Evolutionary conservation across 2,888 invertebrate species (phyloP).

Genomic region (Tetheella fluctuosa): DNA sequence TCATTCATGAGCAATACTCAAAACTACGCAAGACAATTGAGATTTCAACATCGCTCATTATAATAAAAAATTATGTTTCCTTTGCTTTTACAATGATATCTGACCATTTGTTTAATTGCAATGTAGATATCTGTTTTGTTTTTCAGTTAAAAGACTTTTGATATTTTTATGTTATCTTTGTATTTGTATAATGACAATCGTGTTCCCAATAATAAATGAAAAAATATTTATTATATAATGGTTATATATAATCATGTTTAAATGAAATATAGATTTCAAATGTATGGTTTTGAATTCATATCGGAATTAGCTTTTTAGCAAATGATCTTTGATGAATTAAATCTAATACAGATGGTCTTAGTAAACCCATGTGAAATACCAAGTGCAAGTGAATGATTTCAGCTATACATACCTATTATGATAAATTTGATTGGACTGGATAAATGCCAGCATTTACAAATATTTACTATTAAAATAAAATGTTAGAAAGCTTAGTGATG

Average conservation of each 20-base stretch:
- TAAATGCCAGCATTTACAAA: conserved; percentile 78
- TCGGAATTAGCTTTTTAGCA: not conserved
- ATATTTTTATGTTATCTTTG: conserved; percentile 1
- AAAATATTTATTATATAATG: not conserved
- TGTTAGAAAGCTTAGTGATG: conserved; percentile 78
- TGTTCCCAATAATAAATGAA: not conserved
- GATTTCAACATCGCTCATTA: not conserved
- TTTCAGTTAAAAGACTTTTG: not conserved
- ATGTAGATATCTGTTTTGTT: too few species aligned
- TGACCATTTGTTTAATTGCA: not conserved
- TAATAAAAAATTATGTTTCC: not conserved
- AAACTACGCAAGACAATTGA: not conserved
- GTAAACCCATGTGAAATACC: conserved; percentile 26
- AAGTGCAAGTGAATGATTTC: conserved; percentile 74
- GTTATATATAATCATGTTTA: conserved; percentile 4
- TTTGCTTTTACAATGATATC: not conserved
- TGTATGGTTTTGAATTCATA: not conserved
- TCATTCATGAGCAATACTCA: not conserved
- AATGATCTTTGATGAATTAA: not conserved
- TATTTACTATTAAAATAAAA: conserved; percentile 72
- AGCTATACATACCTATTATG: conserved; percentile 40
- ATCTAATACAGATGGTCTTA: not conserved
- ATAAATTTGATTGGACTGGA: conserved; percentile 64
- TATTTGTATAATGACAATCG: conserved; percentile 8
- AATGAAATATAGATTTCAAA: conserved; percentile 1